Evolutionary conservation across 2,797 vertebrate genomes (phyloP).

Genomic region (Danio tinwini): DNA sequence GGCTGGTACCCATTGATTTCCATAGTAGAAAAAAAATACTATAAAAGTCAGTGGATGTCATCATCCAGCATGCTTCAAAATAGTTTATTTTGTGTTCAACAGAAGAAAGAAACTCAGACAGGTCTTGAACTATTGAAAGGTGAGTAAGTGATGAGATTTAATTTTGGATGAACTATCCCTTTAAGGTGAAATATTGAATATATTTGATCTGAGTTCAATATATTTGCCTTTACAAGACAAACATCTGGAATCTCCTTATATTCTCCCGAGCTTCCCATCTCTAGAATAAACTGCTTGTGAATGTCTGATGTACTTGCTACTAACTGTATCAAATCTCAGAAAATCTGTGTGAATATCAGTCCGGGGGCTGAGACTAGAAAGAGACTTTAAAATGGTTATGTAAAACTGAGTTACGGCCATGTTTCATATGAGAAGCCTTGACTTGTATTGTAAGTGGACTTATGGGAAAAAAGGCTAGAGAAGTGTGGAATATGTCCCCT

Average conservation of each 20-base stretch:
- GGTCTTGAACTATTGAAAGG: no score
- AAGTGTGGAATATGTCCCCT: constrained; percentile 6
- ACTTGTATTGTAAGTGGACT: constrained; percentile 11
- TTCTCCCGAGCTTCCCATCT: not conserved
- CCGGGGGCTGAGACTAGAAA: constrained; percentile 9
- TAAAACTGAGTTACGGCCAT: not conserved
- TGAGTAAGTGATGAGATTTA: no score
- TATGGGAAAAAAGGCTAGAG: constrained; percentile 6
- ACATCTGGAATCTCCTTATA: not conserved
- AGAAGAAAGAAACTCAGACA: no score
- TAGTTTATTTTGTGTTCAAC: no score
- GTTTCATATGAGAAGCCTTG: constrained; percentile 3
- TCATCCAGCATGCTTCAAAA: no score
- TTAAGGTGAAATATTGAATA: not conserved
- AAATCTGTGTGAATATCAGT: constrained; percentile 8
- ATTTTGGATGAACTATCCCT: no score
- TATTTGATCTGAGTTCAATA: not conserved
- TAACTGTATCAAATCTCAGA: not conserved
- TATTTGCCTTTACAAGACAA: not conserved
- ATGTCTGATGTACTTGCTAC: not conserved
- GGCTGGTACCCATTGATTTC: no score
- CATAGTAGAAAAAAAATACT: no score
- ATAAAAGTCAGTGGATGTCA: no score
- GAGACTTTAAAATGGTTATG: not conserved
- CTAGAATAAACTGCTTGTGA: not conserved